Evolutionary conservation across 2,113 vertebrate species (phyloP).

Genomic region (Nyctereutes procyonoides): DNA sequence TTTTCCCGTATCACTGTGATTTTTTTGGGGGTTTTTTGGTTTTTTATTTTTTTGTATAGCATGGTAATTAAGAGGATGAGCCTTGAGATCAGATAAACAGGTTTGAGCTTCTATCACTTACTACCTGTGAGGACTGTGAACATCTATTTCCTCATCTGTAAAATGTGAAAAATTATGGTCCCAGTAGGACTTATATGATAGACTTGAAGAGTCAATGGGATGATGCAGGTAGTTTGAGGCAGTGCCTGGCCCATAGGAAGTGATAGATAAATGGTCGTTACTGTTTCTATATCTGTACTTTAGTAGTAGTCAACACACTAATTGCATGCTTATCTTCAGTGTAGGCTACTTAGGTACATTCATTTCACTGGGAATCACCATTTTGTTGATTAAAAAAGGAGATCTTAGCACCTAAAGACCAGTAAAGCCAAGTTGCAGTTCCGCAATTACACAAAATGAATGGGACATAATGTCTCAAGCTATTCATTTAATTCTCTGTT

Average conservation of each 20-base stretch:
- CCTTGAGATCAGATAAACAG: neutral
- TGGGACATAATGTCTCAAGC: neutral
- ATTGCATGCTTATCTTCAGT: neutral
- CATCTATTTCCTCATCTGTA: neutral
- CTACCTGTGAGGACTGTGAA: neutral
- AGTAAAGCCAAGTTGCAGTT: neutral
- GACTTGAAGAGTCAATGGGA: neutral
- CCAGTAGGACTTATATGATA: neutral
- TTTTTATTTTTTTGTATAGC: neutral
- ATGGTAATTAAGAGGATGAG: neutral
- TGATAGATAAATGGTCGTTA: neutral
- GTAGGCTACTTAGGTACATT: neutral
- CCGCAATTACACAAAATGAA: conserved; percentile 45
- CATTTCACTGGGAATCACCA: neutral
- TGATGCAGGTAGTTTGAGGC: neutral
- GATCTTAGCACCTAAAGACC: conserved; percentile 21
- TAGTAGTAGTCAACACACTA: neutral
- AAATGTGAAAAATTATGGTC: neutral
- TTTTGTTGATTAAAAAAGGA: neutral
- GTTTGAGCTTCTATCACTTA: neutral
- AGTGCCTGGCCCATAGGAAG: neutral
- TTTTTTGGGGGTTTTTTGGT: too few relatives aligned
- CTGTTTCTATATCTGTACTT: neutral
- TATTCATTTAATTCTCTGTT: conserved; percentile 36
- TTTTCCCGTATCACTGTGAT: neutral